phyloP scores from a whole-genome alignment of 2,113 vertebrate species.

The Climacteris rufus region DNA sequence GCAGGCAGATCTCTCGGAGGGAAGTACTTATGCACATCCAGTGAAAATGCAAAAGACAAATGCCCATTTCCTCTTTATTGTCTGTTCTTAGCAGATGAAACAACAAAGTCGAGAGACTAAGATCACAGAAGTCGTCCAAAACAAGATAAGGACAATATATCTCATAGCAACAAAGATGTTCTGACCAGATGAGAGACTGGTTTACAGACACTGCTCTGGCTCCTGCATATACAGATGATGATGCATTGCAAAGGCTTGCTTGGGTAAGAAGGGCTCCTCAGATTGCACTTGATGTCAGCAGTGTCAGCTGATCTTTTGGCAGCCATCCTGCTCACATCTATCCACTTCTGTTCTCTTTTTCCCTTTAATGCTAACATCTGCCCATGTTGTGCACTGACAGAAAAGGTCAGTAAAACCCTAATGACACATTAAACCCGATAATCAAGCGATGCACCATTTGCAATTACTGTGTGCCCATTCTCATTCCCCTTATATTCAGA shows the following conservation, averaged over 20 bases:
- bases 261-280: not conserved
- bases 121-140: not conserved
- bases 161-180: not conserved
- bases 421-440: not conserved
- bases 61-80: not conserved
- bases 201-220: not conserved
- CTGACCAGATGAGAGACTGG: not conserved
- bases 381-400: not conserved
- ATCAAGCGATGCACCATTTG: not conserved
- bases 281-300: constrained; percentile 25
- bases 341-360: constrained; percentile 5
- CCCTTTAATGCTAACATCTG: constrained; percentile 29
- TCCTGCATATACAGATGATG: fast-evolving
- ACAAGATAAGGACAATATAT: not conserved
- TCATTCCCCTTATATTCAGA: not conserved
- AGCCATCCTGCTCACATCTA: not conserved
- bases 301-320: constrained; percentile 16
- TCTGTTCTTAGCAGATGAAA: not conserved
- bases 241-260: not conserved
- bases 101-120: not conserved
- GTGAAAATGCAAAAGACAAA: not conserved
- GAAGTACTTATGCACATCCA: not conserved
- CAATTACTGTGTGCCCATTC: fast-evolving
- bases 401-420: constrained; percentile 12
- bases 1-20: not conserved